Evolutionary conservation across 2,113 vertebrate species (phyloP).

Genomic region (Oreochromis aureus): DNA sequence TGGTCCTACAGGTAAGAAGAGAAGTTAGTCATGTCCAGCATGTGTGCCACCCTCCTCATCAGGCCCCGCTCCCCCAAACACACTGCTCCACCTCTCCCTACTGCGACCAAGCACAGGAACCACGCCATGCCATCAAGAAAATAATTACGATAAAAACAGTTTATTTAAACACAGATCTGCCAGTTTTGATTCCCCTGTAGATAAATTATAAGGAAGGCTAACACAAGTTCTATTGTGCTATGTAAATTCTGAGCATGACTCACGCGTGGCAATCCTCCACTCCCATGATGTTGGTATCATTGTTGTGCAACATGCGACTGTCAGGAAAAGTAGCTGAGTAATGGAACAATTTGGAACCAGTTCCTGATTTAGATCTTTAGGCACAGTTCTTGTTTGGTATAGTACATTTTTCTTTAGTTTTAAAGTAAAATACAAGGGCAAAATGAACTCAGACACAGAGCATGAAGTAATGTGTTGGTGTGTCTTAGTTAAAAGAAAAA

Average conservation of each 20-base stretch:
- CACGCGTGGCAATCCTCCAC: rapidly evolving
- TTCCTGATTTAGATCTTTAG: background rate
- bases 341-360: background rate
- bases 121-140: background rate
- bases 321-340: background rate
- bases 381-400: background rate
- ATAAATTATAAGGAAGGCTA: background rate
- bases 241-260: background rate
- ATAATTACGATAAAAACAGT: background rate
- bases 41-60: background rate
- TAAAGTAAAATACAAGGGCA: background rate
- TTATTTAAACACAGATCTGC: background rate
- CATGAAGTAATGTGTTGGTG: background rate
- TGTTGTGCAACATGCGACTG: background rate
- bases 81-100: background rate
- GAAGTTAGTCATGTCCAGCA: background rate
- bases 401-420: background rate
- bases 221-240: background rate
- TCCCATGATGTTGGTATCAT: background rate
- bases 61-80: background rate
- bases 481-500: background rate
- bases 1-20: background rate
- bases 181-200: background rate
- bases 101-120: background rate
- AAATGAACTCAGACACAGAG: rapidly evolving